phyloP scores from a whole-genome alignment of 2,888 invertebrate species.

The Synanthedon andrenaeformis region DNA sequence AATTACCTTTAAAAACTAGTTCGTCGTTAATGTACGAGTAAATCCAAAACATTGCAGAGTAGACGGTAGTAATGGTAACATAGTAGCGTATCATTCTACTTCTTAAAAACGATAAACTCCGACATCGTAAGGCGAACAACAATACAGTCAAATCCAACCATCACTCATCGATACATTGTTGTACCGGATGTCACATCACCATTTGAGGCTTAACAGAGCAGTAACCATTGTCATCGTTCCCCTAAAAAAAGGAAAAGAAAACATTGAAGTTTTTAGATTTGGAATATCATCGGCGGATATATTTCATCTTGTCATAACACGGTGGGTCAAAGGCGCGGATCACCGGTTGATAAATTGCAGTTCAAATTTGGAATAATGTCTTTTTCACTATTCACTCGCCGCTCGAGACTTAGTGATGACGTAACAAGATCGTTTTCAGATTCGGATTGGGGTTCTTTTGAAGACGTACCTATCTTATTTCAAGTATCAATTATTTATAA shows the following conservation, averaged over 20 bases:
- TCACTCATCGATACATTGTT: conserved; percentile 52
- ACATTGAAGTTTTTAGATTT: conserved; percentile 44
- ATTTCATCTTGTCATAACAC: conserved; percentile 69
- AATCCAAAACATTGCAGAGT: no score
- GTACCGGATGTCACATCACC: conserved; percentile 59
- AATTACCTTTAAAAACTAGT: no score
- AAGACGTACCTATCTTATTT: neutral
- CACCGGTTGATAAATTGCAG: conserved; percentile 64
- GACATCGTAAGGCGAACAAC: conserved; percentile 21
- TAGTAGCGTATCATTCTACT: no score
- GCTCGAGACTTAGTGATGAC: conserved; percentile 43
- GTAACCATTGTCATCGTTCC: conserved; percentile 22
- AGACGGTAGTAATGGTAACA: no score
- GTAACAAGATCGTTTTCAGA: conserved; percentile 29
- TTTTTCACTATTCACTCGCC: conserved; percentile 58
- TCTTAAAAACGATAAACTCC: conserved; percentile 2
- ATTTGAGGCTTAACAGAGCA: conserved; percentile 19
- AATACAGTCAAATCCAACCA: conserved; percentile 21
- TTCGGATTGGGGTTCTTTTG: conserved; percentile 27
- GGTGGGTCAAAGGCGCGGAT: conserved; percentile 61
- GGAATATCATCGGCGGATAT: conserved; percentile 63
- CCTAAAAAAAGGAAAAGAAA: conserved; percentile 24
- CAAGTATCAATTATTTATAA: neutral
- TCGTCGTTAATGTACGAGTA: no score
- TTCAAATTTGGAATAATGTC: conserved; percentile 67